Evolutionary conservation across 2,113 vertebrate species (phyloP), one percentile per base, ranked within the genome.

Genomic region (Onychorhynchus coronatus): DNA sequence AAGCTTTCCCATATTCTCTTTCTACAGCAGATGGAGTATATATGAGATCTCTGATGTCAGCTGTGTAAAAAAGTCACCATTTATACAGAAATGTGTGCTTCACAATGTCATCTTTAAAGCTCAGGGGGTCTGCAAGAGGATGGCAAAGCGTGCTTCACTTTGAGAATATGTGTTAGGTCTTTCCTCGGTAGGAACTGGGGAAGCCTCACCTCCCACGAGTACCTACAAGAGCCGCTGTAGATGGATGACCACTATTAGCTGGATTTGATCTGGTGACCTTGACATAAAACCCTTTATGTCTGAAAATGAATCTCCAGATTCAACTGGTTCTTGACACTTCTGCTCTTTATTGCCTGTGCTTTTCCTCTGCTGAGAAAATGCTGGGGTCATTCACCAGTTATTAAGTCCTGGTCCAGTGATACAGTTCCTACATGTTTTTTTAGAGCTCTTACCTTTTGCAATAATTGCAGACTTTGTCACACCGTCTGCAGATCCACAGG

Each of bases 281-380:
- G 75, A 86, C 24, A 17, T 62, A 79, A 88, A 76, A 90, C 27
- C 22, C 23, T 66, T 15, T 31, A 14, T 77, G 56, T 59, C 35
- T 90, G 65, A 81, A 93, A 90, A 86, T 63, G 27, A 88, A 61
- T 88, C 61, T 92, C n/a, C 25, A 63, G 52, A 53, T 70, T 74
- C 81, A 94, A 4, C 79, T 47, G 55, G 18, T 52, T 88, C 93
- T 72, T 76, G 53, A 70, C 33, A 19, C 0, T 5, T 77, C 46
- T 73, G 33, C 42, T 90, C 39, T 88, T 83, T 67, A 93, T 28
- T 5, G 1, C n/a, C 47, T 35, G 13, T 27, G 52, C 42, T 80
- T 83, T 80, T 83, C 31, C 52, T 44, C 14, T 4, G 5, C 35
- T 4, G 4, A 70, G 50, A 39, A 70, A 76, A 68, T 7, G 8